Conservation (phyloP, 2,888 invertebrate genomes). For the Alviniconcha strummeri region DNA sequence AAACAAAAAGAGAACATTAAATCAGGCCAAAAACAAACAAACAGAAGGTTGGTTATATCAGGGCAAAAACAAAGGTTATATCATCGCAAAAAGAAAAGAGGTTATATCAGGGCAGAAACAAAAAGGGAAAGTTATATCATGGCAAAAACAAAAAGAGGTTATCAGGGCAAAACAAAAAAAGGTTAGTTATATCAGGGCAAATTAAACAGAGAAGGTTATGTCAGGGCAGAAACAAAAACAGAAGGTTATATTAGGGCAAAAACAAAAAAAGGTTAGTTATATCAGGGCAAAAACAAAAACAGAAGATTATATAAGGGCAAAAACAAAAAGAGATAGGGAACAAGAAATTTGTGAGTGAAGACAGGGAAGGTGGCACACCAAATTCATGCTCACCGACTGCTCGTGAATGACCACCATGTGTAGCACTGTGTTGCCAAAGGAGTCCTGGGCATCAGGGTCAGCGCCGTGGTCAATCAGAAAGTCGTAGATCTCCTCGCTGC, state of each 20-base stretch:
- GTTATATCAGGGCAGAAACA: too few relatives aligned
- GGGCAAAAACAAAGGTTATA: too few relatives aligned
- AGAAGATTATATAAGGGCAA: too few relatives aligned
- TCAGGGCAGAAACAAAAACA: not conserved
- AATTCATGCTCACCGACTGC: constrained; percentile 85
- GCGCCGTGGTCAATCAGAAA: constrained; percentile 92
- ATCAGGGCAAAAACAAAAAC: not conserved
- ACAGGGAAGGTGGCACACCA: not conserved
- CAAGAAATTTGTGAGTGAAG: not conserved
- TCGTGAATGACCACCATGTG: constrained; percentile 99
- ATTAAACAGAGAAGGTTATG: not conserved
- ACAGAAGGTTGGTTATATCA: too few relatives aligned
- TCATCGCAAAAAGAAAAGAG: too few relatives aligned
- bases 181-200: too few relatives aligned
- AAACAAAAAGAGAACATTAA: too few relatives aligned
- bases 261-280: not conserved
- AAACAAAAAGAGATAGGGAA: not conserved
- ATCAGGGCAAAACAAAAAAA: too few relatives aligned
- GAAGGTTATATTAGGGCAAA: not conserved
- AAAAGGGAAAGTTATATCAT: too few relatives aligned
- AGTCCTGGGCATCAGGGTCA: constrained; percentile 95
- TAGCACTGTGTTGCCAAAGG: constrained; percentile 98
- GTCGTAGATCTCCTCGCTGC: constrained; percentile 98
- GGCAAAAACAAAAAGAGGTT: too few relatives aligned
- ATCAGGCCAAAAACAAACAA: too few relatives aligned